Base-by-base conservation (phyloP, 2,797 vertebrate species). In the Sorex maritimensis region DNA sequence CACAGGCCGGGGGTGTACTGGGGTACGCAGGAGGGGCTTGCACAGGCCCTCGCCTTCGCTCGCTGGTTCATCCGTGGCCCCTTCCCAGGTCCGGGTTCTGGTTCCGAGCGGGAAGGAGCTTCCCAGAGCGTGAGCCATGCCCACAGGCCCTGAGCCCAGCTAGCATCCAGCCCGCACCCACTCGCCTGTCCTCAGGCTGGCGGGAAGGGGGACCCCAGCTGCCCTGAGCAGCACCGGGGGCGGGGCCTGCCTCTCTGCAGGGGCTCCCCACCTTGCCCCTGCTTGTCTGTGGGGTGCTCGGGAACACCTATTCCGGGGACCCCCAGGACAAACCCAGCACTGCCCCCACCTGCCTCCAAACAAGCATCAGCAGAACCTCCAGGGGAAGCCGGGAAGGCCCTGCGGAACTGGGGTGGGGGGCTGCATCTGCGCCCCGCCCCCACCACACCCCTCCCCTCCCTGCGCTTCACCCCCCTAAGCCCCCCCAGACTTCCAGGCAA, bases 51-150 rank as follows among this genome's bases (percentile, higher is more conserved):
- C 23, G 63, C 9, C 58, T 72, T 5, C 41, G 4, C 44, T 67
- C 63, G 49, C 58, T 44, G 55, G 75, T 90, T 52, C 83, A 61
- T 82, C 34, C 46, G 63, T 38, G 17, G 34, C 10, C 21, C 49
- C 30, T 38, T 69, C 38, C 61, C 8, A 4, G 14, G 79, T 34
- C 14, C 55, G 41, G 34, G 49, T 52, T 46, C 81, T 58, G 46
- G 30, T 65, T 92, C 77, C 67, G 75, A 58, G 49, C 13, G 11
- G 46, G n/a, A 95, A 86, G 28, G 24, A 38, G 41, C 30, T 52
- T 9, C 52, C 52, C 52, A 9, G 11, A 8, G 52, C 11, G 12
- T 12, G 52, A 12, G 52, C 15, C 52, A 55, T 55, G 52, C 49
- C 11, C 55, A 58, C 55, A 58, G 55, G 17, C 19, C 14, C 52